Base-by-base conservation (phyloP, 2,888 invertebrate species). In the Fragum fragum region DNA sequence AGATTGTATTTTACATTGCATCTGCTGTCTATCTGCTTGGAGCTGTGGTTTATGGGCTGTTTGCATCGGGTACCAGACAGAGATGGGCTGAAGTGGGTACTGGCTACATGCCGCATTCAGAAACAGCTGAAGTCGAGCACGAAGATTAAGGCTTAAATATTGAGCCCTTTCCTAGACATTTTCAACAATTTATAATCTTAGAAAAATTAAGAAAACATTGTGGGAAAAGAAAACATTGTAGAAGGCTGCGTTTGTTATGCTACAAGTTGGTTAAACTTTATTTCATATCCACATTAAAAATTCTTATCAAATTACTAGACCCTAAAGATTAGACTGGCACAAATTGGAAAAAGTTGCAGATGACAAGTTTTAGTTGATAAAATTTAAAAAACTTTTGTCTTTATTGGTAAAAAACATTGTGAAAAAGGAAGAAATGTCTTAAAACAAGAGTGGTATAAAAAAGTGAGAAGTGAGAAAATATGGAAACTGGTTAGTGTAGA, bases 11-110 rank as follows among this genome's bases (percentile, higher is more conserved):
- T 95, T 97, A 97, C 95, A 96, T 98, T 90, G 96, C 98, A 0
- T 97, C 97, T 88, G 96, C 96, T 76, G 96, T 98, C 91, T 98
- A 98, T 93, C 95, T 97, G 0, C 87, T 97, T n/a, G 98, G 98
- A 0, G 97, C 97, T 32, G 93, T 97, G 68, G 95, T 98, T n/a
- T 98, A 98, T 94, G 97, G 97, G 75, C 88, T 96, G 0, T 97
- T 97, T 93, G 97, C 97, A 7, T 97, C 97, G 0, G 98, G 97
- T 0, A 97, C 97, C 87, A 95, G 96, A 3, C 98, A 98, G 93
- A 96, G 96, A 0, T 98, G 98, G 98, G 95, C 95, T 11, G 91
- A 92, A 73, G 83, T 91, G 6, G 90, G 90, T 0, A 86, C 89
- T 36, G 92, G 92, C 7, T 93, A 93, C 81, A 76, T 89, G 66